Base-by-base conservation (phyloP, 2,113 vertebrate genomes). In the Monarcha castaneiventris region DNA sequence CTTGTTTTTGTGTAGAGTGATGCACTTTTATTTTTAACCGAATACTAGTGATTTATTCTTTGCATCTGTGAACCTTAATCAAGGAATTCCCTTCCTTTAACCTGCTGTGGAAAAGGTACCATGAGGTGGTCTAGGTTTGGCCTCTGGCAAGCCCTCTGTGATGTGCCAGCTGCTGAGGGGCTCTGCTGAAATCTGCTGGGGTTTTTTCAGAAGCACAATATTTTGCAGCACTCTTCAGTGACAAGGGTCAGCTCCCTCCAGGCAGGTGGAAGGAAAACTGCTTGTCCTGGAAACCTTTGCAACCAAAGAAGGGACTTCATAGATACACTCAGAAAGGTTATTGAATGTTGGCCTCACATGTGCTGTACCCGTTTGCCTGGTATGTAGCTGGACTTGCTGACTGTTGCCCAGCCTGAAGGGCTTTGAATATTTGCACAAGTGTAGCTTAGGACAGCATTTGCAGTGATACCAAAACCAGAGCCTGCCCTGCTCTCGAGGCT, bases 331-430 rank as follows among this genome's bases (percentile, higher is more conserved):
- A 2, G 49, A 43, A 54, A 23, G 22, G 4, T 61, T 5, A 16
- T 4, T 10, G 15, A 64, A 30, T 16, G 8, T 3, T 52, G 54
- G 33, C 46, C 37, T 49, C 2, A 1, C 1, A 0, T 27, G 3
- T 13, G 66, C 67, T 49, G 49, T 44, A 35, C 26, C 6, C 1
- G 1, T 29, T 51, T 11, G 16, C 39, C 72, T 56, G 74, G 3
- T 13, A 0, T 4, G 13, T 9, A 16, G 29, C 32, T 14, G 44
- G 59, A 27, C 11, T n/a, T 49, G 46, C 58, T 63, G 61, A 2
- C 33, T 3, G 3, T 7, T 35, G 41, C 67, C 54, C n/a, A 9
- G 6, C 12, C 41, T 11, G 49, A 33, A 86, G 55, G 80, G 59
- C 11, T 67, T 3, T 4, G 26, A 41, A 1, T 32, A 13, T 54